These are phyloP conservation scores for Berghia stephanieae DNA, from an alignment of 1,140 invertebrate genomes.

Conservation along the genomic window DNA sequence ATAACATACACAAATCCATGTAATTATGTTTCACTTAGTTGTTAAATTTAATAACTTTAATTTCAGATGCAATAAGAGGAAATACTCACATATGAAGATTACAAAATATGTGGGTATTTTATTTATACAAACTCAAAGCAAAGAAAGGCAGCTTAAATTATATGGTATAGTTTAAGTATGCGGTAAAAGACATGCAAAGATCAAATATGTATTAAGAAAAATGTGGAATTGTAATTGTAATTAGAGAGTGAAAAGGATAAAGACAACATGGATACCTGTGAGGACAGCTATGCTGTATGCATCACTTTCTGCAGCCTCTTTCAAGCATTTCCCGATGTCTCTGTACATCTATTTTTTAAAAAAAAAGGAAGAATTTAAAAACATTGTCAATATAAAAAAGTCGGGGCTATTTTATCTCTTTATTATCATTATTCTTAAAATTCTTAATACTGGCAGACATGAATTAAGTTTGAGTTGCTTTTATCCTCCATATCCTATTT, in stretches of 20 bases:
- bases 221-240: background rate
- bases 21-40: too few relatives aligned
- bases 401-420: too few relatives aligned
- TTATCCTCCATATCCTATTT: too few relatives aligned
- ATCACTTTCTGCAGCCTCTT: conserved; percentile 75
- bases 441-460: too few relatives aligned
- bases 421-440: too few relatives aligned
- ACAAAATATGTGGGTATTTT: background rate
- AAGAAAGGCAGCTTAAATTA: background rate
- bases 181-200: background rate
- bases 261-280: conserved; percentile 70
- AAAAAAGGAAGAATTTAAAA: background rate
- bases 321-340: conserved; percentile 73
- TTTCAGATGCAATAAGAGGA: too few relatives aligned
- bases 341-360: conserved; percentile 74
- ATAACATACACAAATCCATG: too few relatives aligned
- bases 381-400: too few relatives aligned
- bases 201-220: background rate
- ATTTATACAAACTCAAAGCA: conserved; percentile 18
- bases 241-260: too few relatives aligned
- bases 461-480: too few relatives aligned
- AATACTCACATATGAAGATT: background rate
- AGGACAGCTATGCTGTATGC: conserved; percentile 74
- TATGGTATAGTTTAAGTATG: background rate
- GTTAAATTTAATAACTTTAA: too few relatives aligned